Conservation (phyloP, 2,113 vertebrate species). For the Fukomys damarensis region DNA sequence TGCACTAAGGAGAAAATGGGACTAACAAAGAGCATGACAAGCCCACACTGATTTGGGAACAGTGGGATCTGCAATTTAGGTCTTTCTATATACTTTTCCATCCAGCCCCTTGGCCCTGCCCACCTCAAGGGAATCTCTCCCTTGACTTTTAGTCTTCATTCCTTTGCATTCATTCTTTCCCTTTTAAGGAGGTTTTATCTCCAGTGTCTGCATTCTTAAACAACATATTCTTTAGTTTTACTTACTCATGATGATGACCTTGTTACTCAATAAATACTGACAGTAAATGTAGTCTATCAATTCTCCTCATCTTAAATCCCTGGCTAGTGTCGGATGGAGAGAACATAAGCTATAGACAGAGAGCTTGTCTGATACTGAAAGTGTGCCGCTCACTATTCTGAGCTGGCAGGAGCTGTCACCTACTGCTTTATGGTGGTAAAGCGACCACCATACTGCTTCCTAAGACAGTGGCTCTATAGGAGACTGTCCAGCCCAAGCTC, state of each 20-base stretch:
- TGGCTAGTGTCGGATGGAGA: rapidly evolving
- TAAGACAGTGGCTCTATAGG: rapidly evolving
- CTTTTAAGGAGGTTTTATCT: not conserved
- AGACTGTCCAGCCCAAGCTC: not conserved
- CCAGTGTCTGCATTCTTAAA: rapidly evolving
- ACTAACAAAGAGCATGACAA: rapidly evolving
- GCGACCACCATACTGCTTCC: not conserved
- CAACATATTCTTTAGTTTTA: rapidly evolving
- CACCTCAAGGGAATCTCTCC: rapidly evolving
- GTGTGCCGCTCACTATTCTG: rapidly evolving
- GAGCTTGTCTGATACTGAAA: rapidly evolving
- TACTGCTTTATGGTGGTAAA: not conserved
- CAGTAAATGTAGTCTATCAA: not conserved
- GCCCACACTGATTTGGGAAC: rapidly evolving
- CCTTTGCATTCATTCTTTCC: not conserved
- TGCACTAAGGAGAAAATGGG: rapidly evolving
- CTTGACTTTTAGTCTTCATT: rapidly evolving
- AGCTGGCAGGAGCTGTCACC: not conserved
- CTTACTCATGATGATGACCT: not conserved
- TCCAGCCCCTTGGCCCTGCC: rapidly evolving
- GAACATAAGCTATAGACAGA: not conserved
- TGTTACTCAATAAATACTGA: not conserved
- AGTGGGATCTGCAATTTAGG: rapidly evolving
- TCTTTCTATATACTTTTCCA: rapidly evolving
- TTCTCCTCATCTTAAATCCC: rapidly evolving